Conservation (phyloP, 2,888 invertebrate species). For the Apotomis capreana region DNA sequence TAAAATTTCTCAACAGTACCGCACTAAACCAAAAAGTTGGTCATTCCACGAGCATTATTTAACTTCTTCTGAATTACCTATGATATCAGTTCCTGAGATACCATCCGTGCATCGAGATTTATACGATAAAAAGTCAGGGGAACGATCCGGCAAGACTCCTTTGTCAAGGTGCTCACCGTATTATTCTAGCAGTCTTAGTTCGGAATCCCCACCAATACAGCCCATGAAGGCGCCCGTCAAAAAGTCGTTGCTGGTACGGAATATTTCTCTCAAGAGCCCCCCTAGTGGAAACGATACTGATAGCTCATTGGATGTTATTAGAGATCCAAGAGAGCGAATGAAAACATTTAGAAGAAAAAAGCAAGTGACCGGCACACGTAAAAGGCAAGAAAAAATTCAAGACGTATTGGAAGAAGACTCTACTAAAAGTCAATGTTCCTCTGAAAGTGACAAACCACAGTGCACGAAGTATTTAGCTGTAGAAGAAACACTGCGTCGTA, state of each 20-base stretch:
- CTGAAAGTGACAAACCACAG: slow-evolving; percentile 77
- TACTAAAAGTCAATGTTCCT: slow-evolving; percentile 79
- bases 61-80: slow-evolving; percentile 79
- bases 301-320: slow-evolving; percentile 86
- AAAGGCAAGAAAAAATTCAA: slow-evolving; percentile 82
- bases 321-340: slow-evolving; percentile 86
- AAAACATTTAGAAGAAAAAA: slow-evolving; percentile 87
- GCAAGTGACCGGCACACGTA: slow-evolving; percentile 83
- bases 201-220: slow-evolving; percentile 88
- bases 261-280: slow-evolving; percentile 86
- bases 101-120: slow-evolving; percentile 75
- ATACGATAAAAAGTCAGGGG: slow-evolving; percentile 71
- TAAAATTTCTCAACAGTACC: slow-evolving; percentile 81
- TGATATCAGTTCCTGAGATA: slow-evolving; percentile 82
- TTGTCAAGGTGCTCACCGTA: slow-evolving; percentile 88
- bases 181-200: slow-evolving; percentile 89
- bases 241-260: slow-evolving; percentile 83
- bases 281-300: slow-evolving; percentile 90
- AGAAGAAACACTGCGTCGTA: slow-evolving; percentile 77
- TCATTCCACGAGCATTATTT: slow-evolving; percentile 86
- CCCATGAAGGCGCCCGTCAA: slow-evolving; percentile 86
- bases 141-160: slow-evolving; percentile 80
- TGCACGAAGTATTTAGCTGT: slow-evolving; percentile 69
- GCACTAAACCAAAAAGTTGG: slow-evolving; percentile 84
- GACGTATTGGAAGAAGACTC: slow-evolving; percentile 81